Conservation (phyloP, 2,797 vertebrate genomes). For the Cyclura pinguis region DNA sequence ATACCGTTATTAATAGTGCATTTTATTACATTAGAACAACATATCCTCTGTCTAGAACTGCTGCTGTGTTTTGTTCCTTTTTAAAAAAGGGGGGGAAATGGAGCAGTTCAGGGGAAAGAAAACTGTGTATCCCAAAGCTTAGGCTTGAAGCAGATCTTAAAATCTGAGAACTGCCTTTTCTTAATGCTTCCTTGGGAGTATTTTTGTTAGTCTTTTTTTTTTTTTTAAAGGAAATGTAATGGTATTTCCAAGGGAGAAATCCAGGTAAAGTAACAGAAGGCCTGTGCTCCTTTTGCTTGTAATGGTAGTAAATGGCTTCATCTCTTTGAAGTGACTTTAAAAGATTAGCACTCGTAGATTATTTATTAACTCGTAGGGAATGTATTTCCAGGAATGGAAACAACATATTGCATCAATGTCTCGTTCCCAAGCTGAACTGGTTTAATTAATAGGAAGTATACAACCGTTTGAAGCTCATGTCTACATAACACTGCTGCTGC, state of each 20-base stretch:
- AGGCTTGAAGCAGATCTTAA: background rate
- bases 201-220: constrained; percentile 63
- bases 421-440: constrained; percentile 73
- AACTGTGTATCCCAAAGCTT: constrained; percentile 1
- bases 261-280: constrained; percentile 65
- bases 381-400: constrained; percentile 79
- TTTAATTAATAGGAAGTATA: constrained; percentile 73
- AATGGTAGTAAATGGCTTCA: constrained; percentile 78
- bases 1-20: constrained; percentile 68
- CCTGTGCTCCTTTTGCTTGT: constrained; percentile 69
- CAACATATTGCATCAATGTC: constrained; percentile 80
- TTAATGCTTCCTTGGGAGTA: constrained; percentile 36
- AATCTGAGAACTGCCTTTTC: constrained; percentile 25
- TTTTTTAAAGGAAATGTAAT: constrained; percentile 56
- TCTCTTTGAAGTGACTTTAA: constrained; percentile 79
- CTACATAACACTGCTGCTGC: constrained; percentile 34
- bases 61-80: constrained; percentile 33
- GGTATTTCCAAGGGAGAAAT: constrained; percentile 73
- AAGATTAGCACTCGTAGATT: constrained; percentile 81
- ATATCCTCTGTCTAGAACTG: constrained; percentile 43
- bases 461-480: constrained; percentile 51
- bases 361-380: constrained; percentile 80
- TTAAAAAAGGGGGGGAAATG: constrained; percentile 32
- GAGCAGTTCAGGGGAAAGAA: background rate
- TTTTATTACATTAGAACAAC: constrained; percentile 61